Evolutionary conservation across 2,797 vertebrate species (phyloP).

Genomic region (Alcedo atthis): DNA sequence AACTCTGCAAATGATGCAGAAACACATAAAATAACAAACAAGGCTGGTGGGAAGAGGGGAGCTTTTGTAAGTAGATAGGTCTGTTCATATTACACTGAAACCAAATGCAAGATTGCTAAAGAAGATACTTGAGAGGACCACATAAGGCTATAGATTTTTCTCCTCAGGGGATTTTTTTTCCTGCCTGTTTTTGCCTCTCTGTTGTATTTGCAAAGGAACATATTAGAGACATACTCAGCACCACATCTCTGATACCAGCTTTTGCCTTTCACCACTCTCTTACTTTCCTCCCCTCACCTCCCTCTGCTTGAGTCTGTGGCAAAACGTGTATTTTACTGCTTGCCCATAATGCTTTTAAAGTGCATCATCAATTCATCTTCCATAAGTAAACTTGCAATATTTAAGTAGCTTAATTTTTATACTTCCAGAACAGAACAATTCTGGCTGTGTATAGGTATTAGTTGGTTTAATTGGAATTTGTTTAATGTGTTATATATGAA

Average conservation of each 20-base stretch:
- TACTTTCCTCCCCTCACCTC: conserved; percentile 31
- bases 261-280: conserved; percentile 55
- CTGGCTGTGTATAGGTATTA: not conserved
- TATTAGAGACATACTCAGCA: conserved; percentile 56
- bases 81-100: conserved; percentile 81
- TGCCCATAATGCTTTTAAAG: not conserved
- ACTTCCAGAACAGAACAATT: not conserved
- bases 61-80: conserved; percentile 81
- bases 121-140: conserved; percentile 70
- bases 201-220: conserved; percentile 39
- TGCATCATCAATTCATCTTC: not conserved
- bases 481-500: not conserved
- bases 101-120: conserved; percentile 74
- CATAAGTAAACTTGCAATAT: not conserved
- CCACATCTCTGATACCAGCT: conserved; percentile 31
- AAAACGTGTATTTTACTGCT: not conserved
- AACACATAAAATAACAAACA: conserved; percentile 86
- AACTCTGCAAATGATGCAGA: conserved; percentile 85
- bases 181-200: not conserved
- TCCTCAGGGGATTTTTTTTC: conserved; percentile 38
- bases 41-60: conserved; percentile 79
- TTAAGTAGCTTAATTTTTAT: not conserved
- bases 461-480: not conserved
- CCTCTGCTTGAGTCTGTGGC: not conserved
- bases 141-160: conserved; percentile 70